These are phyloP conservation scores for Muscicapa striata DNA, from an alignment of 2,797 vertebrate species.

Conservation along the genomic window DNA sequence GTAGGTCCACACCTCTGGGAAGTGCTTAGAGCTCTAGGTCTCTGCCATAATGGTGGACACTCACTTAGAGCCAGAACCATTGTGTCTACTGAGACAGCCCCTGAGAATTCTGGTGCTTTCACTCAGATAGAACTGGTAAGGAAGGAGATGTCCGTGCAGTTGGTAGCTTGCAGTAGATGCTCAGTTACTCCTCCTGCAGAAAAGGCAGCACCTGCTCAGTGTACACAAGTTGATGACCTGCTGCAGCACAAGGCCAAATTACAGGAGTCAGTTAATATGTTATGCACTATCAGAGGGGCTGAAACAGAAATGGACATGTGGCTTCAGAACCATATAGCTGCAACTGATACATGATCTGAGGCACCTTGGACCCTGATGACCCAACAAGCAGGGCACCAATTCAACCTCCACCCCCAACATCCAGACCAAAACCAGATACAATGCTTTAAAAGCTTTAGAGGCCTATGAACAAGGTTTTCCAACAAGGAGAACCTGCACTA, in stretches of 20 bases:
- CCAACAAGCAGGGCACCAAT: not conserved
- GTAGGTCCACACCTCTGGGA: not conserved
- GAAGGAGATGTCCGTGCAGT: not conserved
- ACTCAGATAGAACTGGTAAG: not conserved
- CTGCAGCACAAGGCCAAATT: not conserved
- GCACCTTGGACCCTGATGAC: not conserved
- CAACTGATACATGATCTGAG: not conserved
- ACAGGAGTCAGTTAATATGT: not conserved
- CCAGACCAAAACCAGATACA: not conserved
- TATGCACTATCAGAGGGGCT: not conserved
- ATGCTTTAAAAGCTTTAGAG: not conserved
- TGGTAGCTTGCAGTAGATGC: not conserved
- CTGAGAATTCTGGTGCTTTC: not conserved
- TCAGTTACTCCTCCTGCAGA: not conserved
- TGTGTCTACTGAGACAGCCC: not conserved
- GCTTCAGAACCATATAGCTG: not conserved
- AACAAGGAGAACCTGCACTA: not conserved
- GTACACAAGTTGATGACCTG: not conserved
- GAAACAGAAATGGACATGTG: not conserved
- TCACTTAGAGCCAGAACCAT: fast-evolving
- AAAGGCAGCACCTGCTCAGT: not conserved
- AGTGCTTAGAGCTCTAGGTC: not conserved
- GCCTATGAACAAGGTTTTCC: not conserved
- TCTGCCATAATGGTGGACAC: not conserved
- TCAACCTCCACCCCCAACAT: not conserved